Conservation (phyloP, 1,140 invertebrate species). For the Aphaenogaster rudis region DNA sequence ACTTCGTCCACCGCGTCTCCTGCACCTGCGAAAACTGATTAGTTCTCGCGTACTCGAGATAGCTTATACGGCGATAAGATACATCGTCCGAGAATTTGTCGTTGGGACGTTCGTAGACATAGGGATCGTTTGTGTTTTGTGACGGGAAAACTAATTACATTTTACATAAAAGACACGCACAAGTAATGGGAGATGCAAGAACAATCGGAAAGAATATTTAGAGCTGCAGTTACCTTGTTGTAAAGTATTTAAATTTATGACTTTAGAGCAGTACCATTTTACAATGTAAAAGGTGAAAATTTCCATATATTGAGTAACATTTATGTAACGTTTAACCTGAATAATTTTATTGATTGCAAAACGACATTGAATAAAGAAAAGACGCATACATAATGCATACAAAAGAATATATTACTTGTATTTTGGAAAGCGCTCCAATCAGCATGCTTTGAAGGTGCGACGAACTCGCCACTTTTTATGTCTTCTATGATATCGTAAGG, state of each 20-base stretch:
- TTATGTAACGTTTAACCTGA: neutral
- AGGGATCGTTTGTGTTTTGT: neutral
- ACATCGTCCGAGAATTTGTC: neutral
- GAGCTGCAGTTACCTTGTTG: neutral
- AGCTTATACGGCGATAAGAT: neutral
- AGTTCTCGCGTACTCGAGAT: neutral
- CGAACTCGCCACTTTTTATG: slow-evolving; percentile 63
- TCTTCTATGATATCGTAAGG: slow-evolving; percentile 85
- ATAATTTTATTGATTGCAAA: slow-evolving; percentile 14
- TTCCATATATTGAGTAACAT: neutral
- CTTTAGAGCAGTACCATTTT: neutral
- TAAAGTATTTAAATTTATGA: neutral
- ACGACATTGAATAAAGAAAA: slow-evolving; percentile 26
- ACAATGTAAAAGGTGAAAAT: neutral
- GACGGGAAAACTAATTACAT: neutral
- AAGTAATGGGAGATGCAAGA: neutral
- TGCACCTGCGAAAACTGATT: slow-evolving; percentile 47
- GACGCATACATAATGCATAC: neutral
- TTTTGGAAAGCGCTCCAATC: slow-evolving; percentile 74
- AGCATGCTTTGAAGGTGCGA: slow-evolving; percentile 69
- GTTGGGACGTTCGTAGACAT: neutral
- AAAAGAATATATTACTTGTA: slow-evolving; percentile 56
- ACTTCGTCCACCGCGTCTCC: slow-evolving; percentile 45
- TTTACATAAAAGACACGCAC: neutral
- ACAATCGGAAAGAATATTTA: neutral